These are phyloP conservation scores for Bursaphelenchus okinawaensis DNA, from an alignment of 2,888 invertebrate species.

Conservation along the genomic window DNA sequence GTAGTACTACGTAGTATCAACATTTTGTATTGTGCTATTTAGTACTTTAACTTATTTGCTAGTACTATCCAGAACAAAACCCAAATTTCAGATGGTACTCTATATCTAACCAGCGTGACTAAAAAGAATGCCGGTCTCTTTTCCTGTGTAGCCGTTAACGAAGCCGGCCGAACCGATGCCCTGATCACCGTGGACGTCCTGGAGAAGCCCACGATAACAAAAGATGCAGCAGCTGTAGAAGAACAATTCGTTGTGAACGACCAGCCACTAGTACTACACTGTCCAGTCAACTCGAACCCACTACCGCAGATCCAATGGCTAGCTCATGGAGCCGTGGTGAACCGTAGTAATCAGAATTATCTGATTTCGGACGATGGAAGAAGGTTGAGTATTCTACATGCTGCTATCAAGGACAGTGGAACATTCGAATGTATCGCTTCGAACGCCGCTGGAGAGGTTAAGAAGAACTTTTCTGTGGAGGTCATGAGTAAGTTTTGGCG, in stretches of 20 bases:
- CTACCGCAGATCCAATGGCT: conserved; percentile 54
- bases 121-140: conserved; percentile 60
- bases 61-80: background rate
- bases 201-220: conserved; percentile 51
- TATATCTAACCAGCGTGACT: conserved; percentile 33
- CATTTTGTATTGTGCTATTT: too few relatives aligned
- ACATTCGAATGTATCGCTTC: conserved; percentile 55
- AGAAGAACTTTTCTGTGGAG: conserved; percentile 54
- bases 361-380: conserved; percentile 50
- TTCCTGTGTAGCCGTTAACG: conserved; percentile 66
- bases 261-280: conserved; percentile 48
- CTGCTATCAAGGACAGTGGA: conserved; percentile 43
- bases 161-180: conserved; percentile 64
- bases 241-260: conserved; percentile 39
- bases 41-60: too few relatives aligned
- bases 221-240: conserved; percentile 26
- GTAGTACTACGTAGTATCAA: too few relatives aligned
- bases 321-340: conserved; percentile 31
- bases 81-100: conserved; percentile 42
- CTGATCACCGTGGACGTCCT: conserved; percentile 63
- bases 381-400: conserved; percentile 38
- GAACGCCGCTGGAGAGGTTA: conserved; percentile 51
- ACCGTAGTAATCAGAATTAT: conserved; percentile 19
- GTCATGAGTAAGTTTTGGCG: conserved; percentile 46
- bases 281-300: conserved; percentile 54